Evolutionary conservation across 1,140 invertebrate genomes (phyloP).

Genomic region (Battus philenor): DNA sequence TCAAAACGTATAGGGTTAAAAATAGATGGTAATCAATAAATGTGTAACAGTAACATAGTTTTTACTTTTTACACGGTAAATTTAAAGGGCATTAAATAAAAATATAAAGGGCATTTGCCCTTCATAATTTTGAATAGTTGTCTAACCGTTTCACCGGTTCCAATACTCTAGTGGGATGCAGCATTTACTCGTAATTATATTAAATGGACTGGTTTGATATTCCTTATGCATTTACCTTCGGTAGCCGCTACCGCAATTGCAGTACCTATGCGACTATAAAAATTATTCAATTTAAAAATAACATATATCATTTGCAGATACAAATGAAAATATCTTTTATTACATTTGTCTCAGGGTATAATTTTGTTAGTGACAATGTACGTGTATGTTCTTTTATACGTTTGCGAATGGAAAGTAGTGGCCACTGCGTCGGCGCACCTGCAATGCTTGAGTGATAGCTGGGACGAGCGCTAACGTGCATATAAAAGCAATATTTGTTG

Average conservation of each 20-base stretch:
- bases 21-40: too few relatives aligned
- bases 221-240: conserved; percentile 39
- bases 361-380: neutral
- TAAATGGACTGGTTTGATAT: conserved; percentile 39
- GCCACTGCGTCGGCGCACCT: conserved; percentile 37
- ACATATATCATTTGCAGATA: neutral
- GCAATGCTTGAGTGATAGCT: conserved; percentile 39
- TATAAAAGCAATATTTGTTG: conserved; percentile 26
- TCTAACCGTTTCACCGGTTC: conserved; percentile 12
- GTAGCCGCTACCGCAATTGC: conserved; percentile 42
- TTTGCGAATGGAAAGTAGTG: conserved; percentile 18
- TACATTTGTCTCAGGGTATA: neutral
- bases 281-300: conserved; percentile 14
- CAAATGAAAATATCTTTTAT: neutral
- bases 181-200: conserved; percentile 5
- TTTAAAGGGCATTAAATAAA: too few relatives aligned
- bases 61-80: too few relatives aligned
- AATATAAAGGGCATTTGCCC: too few relatives aligned
- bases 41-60: too few relatives aligned
- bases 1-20: too few relatives aligned
- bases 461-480: conserved; percentile 30
- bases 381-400: conserved; percentile 10
- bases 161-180: neutral
- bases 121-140: conserved; percentile 32
- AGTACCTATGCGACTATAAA: conserved; percentile 28